Base-by-base conservation (phyloP, 2,113 vertebrate genomes). In the Oplegnathus fasciatus region DNA sequence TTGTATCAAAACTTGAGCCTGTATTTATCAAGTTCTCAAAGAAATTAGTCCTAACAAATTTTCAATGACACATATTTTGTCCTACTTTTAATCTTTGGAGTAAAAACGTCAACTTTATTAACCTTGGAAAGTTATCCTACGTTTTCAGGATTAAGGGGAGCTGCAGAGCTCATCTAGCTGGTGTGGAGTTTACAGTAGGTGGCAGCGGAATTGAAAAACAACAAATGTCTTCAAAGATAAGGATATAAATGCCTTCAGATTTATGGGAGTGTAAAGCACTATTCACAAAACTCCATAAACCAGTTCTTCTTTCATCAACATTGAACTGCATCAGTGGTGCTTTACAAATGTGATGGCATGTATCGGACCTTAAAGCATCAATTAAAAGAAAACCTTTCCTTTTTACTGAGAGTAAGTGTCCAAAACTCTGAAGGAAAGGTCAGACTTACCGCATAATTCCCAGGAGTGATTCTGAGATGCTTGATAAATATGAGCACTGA, bases 11-110 rank as follows among this genome's bases (percentile, higher is more conserved):
- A 65, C 28, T 1, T n/a, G 15, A 54, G 26, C 8, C 24, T 76
- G 26, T 65, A 60, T 69, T 65, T 83, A 69, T 74, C 54, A 74
- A 48, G 44, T 34, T 64, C n/a, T 55, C 34, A 48, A 40, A 52
- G 65, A 50, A 40, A 70, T 64, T 2, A 48, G 2, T 24, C 50
- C 17, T 2, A 67, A 66, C 26, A 26, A 11, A 22, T 40, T 40
- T 62, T 58, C 26, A 11, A 26, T 32, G 48, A 28, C 57, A 75
- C 28, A 65, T 40, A 58, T 22, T 57, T 50, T 37, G 13, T 34
- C 14, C 32, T 52, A 18, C 8, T 76, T 64, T 64, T 28, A 75
- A 50, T 64, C 22, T 37, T 52, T 52, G 6, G 26, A 46, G 26
- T 34, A 6, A 13, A n/a, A 50, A n/a, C 7, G 4, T 6, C 1